Evolutionary conservation across 2,113 vertebrate genomes (phyloP).

Genomic region (human (Homo sapiens)): GRCh38 chr7:20408501-20409000

Average conservation of each 20-base stretch:
- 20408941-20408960: constrained; percentile 68
- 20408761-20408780: background rate
- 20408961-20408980: constrained; percentile 71
- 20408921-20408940: constrained; percentile 39
- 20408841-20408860: constrained; percentile 9
- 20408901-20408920: constrained; percentile 41
- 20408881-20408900: constrained; percentile 53
- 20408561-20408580: background rate
- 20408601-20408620: background rate
- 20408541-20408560: background rate
- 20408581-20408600: background rate
- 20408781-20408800: constrained; percentile 26
- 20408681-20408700: constrained; percentile 43
- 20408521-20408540: background rate
- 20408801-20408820: constrained; percentile 35
- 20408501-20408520: background rate
- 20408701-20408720: constrained; percentile 40
- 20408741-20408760: constrained; percentile 13
- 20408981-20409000: constrained; percentile 64
- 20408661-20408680: constrained; percentile 37
- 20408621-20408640: background rate
- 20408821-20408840: background rate
- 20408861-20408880: constrained; percentile 37
- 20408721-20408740: constrained; percentile 31
- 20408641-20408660: constrained; percentile 33